Evolutionary conservation across 2,113 vertebrate genomes (phyloP).

Genomic region (Bambusicola thoracicus): DNA sequence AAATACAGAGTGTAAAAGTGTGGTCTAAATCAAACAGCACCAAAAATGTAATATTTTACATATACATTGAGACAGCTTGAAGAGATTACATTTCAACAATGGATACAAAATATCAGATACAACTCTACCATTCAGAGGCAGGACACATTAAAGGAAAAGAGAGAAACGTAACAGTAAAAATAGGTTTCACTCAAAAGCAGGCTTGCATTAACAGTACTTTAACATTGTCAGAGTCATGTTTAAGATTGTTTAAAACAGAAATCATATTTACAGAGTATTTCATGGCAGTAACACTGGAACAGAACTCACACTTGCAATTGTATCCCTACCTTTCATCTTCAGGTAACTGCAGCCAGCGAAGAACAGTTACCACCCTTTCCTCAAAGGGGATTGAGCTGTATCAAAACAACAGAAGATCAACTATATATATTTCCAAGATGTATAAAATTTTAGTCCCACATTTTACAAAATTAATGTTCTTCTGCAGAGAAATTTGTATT

Average conservation of each 20-base stretch:
- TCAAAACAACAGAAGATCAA: not conserved
- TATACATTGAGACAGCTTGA: conserved; percentile 73
- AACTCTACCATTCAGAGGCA: not conserved
- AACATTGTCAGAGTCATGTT: not conserved
- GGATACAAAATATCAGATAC: conserved; percentile 33
- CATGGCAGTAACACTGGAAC: not conserved
- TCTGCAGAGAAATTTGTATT: not conserved
- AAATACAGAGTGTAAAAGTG: conserved; percentile 98
- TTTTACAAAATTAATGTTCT: not conserved
- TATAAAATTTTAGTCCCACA: not conserved
- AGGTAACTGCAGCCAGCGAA: conserved; percentile 80
- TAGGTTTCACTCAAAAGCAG: not conserved
- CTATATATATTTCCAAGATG: not conserved
- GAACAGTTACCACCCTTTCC: conserved; percentile 77
- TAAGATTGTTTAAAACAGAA: not conserved
- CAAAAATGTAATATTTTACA: conserved; percentile 86
- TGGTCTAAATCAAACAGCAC: conserved; percentile 91
- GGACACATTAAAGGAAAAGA: not conserved
- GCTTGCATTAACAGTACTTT: not conserved
- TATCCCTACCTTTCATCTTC: conserved; percentile 72
- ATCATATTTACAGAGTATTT: not conserved
- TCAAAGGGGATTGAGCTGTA: conserved; percentile 81
- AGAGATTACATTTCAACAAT: conserved; percentile 74
- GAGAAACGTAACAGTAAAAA: not conserved
- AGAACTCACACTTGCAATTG: not conserved